These are phyloP conservation scores for Aspiorhynchus laticeps DNA, from an alignment of 2,113 vertebrate genomes.

Conservation along the genomic window DNA sequence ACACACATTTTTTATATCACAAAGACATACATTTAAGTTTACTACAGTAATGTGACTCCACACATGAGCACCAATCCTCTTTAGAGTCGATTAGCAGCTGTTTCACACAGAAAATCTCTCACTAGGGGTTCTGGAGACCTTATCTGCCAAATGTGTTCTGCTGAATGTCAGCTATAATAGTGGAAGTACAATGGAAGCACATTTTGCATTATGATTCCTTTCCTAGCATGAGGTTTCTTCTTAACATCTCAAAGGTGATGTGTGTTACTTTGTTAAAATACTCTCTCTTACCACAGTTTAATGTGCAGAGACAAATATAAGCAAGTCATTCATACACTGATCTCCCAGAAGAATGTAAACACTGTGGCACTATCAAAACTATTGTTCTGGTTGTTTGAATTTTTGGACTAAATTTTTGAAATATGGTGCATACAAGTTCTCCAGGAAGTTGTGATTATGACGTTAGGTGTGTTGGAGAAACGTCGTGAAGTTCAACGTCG, in stretches of 20 bases:
- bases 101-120: conserved; percentile 32
- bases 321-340: not conserved
- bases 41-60: conserved; percentile 37
- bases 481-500: no score
- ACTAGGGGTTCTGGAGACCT: conserved; percentile 12
- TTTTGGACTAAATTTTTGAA: not conserved
- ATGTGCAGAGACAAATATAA: not conserved
- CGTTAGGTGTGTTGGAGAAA: not conserved
- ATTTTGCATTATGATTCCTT: not conserved
- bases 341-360: not conserved
- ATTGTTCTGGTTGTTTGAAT: not conserved
- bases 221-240: not conserved
- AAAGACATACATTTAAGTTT: not conserved
- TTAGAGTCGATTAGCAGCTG: conserved; percentile 47
- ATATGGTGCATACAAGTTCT: not conserved
- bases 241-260: not conserved
- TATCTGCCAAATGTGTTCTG: conserved; percentile 18
- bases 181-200: not conserved
- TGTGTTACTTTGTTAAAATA: not conserved
- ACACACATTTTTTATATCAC: not conserved
- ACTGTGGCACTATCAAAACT: not conserved
- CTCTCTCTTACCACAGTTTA: not conserved
- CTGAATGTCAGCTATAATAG: not conserved
- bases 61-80: conserved; percentile 46
- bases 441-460: not conserved